Evolutionary conservation across 2,113 vertebrate genomes (phyloP), one percentile per base, ranked within the genome.

Genomic region (Aepyceros melampus): DNA sequence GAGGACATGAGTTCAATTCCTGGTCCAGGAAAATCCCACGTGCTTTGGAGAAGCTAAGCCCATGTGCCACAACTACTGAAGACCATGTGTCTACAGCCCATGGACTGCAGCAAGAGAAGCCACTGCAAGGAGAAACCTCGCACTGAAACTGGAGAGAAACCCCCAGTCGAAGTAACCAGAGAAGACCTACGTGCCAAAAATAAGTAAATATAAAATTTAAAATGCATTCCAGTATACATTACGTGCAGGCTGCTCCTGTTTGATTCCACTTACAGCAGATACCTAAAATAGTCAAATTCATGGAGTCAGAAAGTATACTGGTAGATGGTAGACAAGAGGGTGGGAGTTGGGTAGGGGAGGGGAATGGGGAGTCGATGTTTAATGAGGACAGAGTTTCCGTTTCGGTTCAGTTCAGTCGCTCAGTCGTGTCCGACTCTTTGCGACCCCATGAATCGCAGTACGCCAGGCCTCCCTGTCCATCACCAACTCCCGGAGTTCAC

Each of bases 121-220:
- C 2, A 11, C n/a, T 36, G 2, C n/a, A 40, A 12, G 23, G 10
- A 23, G 67, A 11, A 71, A 40, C 67, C n/a, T 40, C 1, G 0
- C n/a, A 23, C 2, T 71, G 67, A 40, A 71, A 6, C 67, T 23
- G 23, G 67, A 71, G 64, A 21, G 19, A 23, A 40, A 6, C 67
- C 19, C 64, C 67, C 19, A 3, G 5, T 6, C 0, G 19, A 36
- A 36, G n/a, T 21, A 71, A 40, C 67, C 5, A 40, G n/a, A 36
- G n/a, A 71, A 71, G 36, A 71, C 67, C 67, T 71, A n/a, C 1
- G 0, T 3, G n/a, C 9, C 64, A 36, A 6, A 23, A 71, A 36
- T 62, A 33, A 16, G 16, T 64, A 8, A 33, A 62, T 62, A 36
- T 36, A 36, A 21, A 36, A 71, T 71, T 71, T 2, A 21, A 67